Evolutionary conservation across 2,113 vertebrate species (phyloP).

Genomic region (Lamprotornis superbus): DNA sequence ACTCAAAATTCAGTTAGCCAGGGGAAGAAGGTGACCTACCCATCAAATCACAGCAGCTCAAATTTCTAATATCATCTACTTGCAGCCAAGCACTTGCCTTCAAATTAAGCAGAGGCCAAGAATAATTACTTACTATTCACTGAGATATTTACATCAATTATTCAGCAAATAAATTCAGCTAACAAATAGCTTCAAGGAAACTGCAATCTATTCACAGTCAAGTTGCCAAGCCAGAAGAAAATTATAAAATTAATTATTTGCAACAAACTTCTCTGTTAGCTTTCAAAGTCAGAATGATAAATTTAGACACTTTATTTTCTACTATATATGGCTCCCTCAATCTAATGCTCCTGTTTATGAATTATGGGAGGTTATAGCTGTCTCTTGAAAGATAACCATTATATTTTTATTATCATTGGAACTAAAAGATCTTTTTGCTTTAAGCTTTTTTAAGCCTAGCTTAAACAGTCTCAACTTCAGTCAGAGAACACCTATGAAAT

Average conservation of each 20-base stretch:
- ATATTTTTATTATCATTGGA: neutral
- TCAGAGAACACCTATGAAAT: neutral
- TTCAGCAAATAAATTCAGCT: constrained; percentile 44
- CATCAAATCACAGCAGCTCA: constrained; percentile 54
- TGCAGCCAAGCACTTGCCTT: neutral
- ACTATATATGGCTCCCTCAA: neutral
- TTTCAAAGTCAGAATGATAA: constrained; percentile 17
- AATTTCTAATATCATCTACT: constrained; percentile 41
- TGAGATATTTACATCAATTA: constrained; percentile 30
- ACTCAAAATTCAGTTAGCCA: neutral
- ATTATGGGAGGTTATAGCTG: neutral
- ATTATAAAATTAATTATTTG: constrained; percentile 32
- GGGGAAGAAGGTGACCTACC: neutral
- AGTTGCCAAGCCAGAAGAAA: constrained; percentile 6
- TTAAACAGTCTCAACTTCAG: neutral
- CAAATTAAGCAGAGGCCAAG: neutral
- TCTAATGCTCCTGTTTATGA: neutral
- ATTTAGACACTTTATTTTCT: constrained; percentile 25
- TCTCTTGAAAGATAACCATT: neutral
- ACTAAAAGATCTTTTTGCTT: neutral
- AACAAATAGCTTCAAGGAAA: constrained; percentile 27
- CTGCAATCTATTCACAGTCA: neutral
- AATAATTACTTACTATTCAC: constrained; percentile 31
- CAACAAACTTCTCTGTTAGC: neutral
- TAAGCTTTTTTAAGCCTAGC: neutral